These are phyloP conservation scores for Dorcus hopei DNA, from an alignment of 2,888 invertebrate species.

Conservation along the genomic window DNA sequence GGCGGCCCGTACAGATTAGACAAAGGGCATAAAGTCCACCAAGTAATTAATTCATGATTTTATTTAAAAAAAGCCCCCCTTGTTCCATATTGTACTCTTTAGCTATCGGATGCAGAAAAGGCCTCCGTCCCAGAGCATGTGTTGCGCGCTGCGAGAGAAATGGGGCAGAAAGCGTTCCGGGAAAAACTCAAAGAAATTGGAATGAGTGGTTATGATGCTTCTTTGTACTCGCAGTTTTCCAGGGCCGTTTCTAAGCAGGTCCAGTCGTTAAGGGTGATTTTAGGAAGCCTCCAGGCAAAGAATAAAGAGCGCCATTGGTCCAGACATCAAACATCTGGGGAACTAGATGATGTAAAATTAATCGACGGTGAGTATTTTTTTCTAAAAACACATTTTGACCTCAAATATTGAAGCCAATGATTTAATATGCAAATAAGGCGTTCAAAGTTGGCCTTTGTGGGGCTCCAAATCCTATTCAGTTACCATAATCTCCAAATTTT, in stretches of 20 bases:
- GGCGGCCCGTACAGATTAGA: constrained; percentile 95
- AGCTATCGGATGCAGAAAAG: constrained; percentile 85
- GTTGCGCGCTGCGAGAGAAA: constrained; percentile 84
- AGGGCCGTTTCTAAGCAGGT: constrained; percentile 76
- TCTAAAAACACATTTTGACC: too few species aligned
- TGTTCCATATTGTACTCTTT: background rate
- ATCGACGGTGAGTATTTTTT: constrained; percentile 71
- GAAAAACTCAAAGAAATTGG: constrained; percentile 85
- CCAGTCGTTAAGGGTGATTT: constrained; percentile 79
- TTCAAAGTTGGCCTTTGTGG: background rate
- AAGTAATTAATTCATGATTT: constrained; percentile 51
- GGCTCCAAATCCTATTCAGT: too few species aligned
- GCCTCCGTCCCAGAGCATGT: constrained; percentile 87
- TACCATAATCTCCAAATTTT: background rate
- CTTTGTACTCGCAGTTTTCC: constrained; percentile 79
- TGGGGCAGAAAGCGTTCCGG: constrained; percentile 86
- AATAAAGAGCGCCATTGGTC: constrained; percentile 93
- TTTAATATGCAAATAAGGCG: background rate
- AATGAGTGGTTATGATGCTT: constrained; percentile 93
- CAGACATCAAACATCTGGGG: constrained; percentile 90
- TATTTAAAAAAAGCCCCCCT: constrained; percentile 29
- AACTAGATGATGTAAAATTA: constrained; percentile 90
- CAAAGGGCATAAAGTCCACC: constrained; percentile 89
- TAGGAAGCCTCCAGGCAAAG: constrained; percentile 86
- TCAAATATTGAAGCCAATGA: too few species aligned